Conservation (phyloP, 2,113 vertebrate genomes). For the Phalacrocorax carbo region DNA sequence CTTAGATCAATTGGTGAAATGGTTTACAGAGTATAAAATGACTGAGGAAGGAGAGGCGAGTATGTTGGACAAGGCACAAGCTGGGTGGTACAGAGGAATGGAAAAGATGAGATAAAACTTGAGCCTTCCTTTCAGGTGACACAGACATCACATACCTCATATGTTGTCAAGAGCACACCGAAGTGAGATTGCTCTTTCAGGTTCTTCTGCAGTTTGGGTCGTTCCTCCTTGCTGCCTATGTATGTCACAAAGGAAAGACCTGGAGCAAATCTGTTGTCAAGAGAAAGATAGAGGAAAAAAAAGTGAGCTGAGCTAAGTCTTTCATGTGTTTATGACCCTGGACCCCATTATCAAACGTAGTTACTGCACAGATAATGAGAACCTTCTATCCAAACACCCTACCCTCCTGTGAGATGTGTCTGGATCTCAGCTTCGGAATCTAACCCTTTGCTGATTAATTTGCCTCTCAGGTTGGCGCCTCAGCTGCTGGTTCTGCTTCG, state of each 20-base stretch:
- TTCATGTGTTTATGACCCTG: not conserved
- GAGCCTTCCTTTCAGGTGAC: not conserved
- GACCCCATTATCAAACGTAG: not conserved
- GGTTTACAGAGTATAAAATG: not conserved
- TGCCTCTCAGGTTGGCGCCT: not conserved
- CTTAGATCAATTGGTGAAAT: not conserved
- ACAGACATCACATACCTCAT: slow-evolving; percentile 74
- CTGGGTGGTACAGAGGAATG: not conserved
- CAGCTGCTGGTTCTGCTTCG: not conserved
- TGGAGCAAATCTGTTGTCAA: slow-evolving; percentile 81
- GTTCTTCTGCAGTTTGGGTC: slow-evolving; percentile 76
- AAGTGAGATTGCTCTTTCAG: slow-evolving; percentile 61
- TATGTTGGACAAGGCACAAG: not conserved
- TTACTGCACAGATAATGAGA: not conserved
- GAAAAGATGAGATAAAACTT: not conserved
- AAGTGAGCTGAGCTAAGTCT: not conserved
- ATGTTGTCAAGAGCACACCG: slow-evolving; percentile 85
- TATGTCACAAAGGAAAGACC: slow-evolving; percentile 80
- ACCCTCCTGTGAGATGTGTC: not conserved
- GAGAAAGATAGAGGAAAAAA: not conserved
- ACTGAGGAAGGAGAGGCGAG: not conserved
- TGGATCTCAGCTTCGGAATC: not conserved
- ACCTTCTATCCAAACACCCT: not conserved
- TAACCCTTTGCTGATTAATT: not conserved
- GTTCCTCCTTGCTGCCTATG: slow-evolving; percentile 81